Conservation (phyloP, 1,140 invertebrate genomes). For the Drosophila bocki region DNA sequence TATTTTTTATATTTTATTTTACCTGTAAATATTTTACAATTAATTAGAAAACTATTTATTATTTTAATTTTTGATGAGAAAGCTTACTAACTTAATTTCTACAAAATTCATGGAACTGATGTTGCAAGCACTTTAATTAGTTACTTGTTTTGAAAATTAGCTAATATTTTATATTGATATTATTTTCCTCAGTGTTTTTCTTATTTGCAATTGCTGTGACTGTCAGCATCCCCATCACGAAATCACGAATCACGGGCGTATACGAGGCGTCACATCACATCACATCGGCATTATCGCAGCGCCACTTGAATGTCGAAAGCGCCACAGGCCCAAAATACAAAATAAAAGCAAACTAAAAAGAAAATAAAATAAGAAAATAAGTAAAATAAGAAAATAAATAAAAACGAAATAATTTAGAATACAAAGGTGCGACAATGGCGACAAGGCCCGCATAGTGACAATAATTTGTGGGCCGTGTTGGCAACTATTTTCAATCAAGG, state of each 20-base stretch:
- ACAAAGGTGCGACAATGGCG: conserved; percentile 69
- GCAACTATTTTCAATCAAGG: conserved; percentile 61
- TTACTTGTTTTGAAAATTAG: neutral
- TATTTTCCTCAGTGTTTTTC: neutral
- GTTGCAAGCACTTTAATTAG: no score
- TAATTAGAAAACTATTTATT: no score
- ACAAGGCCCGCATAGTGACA: conserved; percentile 58
- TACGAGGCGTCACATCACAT: conserved; percentile 16
- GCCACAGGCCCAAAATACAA: conserved; percentile 18
- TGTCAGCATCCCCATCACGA: conserved; percentile 26
- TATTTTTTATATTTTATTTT: no score
- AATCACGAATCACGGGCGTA: conserved; percentile 16
- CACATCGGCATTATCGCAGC: conserved; percentile 42
- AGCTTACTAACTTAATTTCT: no score
- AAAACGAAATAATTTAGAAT: neutral
- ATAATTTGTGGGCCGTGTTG: conserved; percentile 71
- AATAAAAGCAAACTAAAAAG: neutral
- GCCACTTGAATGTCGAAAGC: conserved; percentile 44
- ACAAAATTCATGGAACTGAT: no score
- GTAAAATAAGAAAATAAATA: neutral
- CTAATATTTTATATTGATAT: neutral
- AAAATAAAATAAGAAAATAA: neutral
- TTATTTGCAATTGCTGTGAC: conserved; percentile 6
- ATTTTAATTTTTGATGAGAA: no score
- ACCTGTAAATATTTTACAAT: no score